Evolutionary conservation across 1,140 invertebrate genomes (phyloP), one percentile per base, ranked within the genome.

Genomic region (Homalodisca vitripennis): DNA sequence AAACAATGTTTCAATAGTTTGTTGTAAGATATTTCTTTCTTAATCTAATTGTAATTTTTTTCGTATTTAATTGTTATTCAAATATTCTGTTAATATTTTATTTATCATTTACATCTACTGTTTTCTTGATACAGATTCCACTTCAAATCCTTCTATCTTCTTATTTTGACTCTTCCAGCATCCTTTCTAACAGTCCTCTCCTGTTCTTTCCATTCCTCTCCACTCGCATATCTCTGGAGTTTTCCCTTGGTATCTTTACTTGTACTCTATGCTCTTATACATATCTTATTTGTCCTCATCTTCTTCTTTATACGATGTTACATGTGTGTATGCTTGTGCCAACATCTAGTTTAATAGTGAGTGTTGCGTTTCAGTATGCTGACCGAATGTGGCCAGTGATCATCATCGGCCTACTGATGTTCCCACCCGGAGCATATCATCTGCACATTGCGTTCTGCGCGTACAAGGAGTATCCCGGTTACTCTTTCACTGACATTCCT

Each of bases 381-480:
- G 89, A 91, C 76, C 80, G 92, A 71, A 89, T 92, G 77, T 94
- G 92, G 92, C 92, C 93, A 1, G 84, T 95, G 75, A 87, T 95
- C 72, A 88, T 94, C 73, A 80, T 97, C 70, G 94, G 93, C 46
- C 80, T 85, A 17, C 83, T 97, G 30, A 94, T 95, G 91, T 95
- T 97, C 76, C 88, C 95, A 57, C 93, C 94, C 12, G 93, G 93
- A 65, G 87, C 88, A 67, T 96, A 97, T 80, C 93, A 97, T 79
- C 88, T 94, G 46, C 85, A 92, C 73, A 92, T 96, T 75, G 93
- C 93, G 17, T 92, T 90, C 77, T 91, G 90, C 82, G 93, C 93
- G 0, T 95, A 89, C 78, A 88, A 88, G 75, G 88, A 93, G 77
- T 89, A 92, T 77, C 88, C 89, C 66, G 93, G 93, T 1, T 97